Conservation (phyloP, 2,113 vertebrate species). For the Silurus asotus region DNA sequence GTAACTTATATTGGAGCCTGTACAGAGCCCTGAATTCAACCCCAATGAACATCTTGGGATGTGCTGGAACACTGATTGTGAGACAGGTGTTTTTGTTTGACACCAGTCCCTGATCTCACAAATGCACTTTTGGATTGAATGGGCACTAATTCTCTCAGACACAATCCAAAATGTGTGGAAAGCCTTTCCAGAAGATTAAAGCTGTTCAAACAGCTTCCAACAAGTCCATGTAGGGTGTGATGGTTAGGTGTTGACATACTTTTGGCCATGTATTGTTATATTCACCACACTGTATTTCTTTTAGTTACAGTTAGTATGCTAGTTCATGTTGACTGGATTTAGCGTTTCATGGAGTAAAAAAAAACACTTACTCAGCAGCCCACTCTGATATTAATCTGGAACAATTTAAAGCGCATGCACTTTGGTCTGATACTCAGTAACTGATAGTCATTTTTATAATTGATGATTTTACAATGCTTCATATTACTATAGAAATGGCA, state of each 20-base stretch:
- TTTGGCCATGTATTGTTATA: neutral
- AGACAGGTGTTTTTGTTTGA: too few relatives aligned
- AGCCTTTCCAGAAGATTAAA: neutral
- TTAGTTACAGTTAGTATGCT: neutral
- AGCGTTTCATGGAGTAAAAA: too few relatives aligned
- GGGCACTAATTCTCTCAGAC: neutral
- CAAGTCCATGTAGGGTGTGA: neutral
- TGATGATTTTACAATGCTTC: neutral
- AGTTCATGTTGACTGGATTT: neutral
- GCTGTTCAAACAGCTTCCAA: neutral
- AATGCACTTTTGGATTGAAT: neutral
- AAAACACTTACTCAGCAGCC: neutral
- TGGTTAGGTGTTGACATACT: neutral
- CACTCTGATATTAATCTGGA: neutral
- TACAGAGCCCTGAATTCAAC: neutral
- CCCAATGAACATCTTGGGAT: too few relatives aligned
- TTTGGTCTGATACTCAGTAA: neutral
- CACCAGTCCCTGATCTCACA: too few relatives aligned
- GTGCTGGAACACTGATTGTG: too few relatives aligned
- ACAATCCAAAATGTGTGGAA: too few relatives aligned
- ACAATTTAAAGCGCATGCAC: neutral
- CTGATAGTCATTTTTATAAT: neutral
- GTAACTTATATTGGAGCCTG: too few relatives aligned
- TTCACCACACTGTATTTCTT: neutral
- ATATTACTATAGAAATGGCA: neutral